A percentile compares a stretch with the other conserved stretches of the same genome.
Evolutionary conservation across 2,888 invertebrate genomes (phyloP).

Genomic region (Himalopsyche japonica): DNA sequence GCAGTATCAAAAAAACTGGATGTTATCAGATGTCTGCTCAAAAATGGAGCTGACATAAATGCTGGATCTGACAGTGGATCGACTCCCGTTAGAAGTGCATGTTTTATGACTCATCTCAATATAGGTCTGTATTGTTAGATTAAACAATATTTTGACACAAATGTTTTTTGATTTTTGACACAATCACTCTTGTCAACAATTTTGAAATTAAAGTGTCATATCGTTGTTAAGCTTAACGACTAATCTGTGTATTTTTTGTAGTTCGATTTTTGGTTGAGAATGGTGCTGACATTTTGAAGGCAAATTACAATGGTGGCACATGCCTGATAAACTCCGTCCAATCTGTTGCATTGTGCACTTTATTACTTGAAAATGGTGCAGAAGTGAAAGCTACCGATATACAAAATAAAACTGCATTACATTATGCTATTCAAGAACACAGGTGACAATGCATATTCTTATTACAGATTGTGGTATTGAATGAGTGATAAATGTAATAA

Average conservation of each 20-base stretch:
- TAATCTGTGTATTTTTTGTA: conserved; percentile 41
- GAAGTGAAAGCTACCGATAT: conserved; percentile 85
- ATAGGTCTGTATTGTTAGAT: conserved; percentile 50
- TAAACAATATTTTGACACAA: background rate
- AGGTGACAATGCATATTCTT: conserved; percentile 48
- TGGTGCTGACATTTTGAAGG: conserved; percentile 80
- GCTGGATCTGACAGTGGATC: conserved; percentile 87
- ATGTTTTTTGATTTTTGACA: background rate
- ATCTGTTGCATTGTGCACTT: conserved; percentile 78
- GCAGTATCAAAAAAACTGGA: conserved; percentile 81
- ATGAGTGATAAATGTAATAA: background rate
- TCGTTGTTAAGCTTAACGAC: too few relatives aligned
- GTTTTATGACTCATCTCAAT: conserved; percentile 88
- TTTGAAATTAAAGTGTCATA: too few relatives aligned
- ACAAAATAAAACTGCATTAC: conserved; percentile 88
- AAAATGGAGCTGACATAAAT: conserved; percentile 83
- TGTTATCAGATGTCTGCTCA: conserved; percentile 76
- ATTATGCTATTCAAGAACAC: conserved; percentile 89
- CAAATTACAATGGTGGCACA: conserved; percentile 91
- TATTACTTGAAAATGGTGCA: conserved; percentile 78
- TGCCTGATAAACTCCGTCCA: conserved; percentile 93
- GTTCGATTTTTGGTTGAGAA: conserved; percentile 75
- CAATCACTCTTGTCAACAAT: too few relatives aligned
- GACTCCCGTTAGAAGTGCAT: conserved; percentile 87
- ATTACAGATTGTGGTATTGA: background rate